Conservation (phyloP, 2,888 invertebrate species). For the Hylaea fasciaria region DNA sequence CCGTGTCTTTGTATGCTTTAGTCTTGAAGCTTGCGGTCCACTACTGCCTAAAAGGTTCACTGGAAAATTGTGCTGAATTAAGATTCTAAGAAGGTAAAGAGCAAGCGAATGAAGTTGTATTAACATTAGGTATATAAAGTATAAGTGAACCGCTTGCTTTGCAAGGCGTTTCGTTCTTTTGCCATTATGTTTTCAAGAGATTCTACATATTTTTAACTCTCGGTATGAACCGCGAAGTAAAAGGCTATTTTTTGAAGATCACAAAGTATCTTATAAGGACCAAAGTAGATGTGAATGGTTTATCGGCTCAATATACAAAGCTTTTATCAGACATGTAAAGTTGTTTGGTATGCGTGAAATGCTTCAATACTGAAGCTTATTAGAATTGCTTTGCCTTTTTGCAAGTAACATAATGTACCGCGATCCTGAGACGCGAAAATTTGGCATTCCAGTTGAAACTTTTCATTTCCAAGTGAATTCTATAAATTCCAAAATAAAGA, state of each 20-base stretch:
- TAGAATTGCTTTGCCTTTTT: not conserved
- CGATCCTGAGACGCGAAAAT: conserved; percentile 1
- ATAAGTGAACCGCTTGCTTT: conserved; percentile 13
- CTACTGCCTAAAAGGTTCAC: not conserved
- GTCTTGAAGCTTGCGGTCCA: conserved; percentile 26
- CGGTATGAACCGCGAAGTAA: conserved; percentile 7
- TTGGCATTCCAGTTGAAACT: conserved; percentile 19
- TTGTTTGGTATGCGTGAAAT: not conserved
- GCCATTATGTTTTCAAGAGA: conserved; percentile 7
- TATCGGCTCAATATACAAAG: conserved; percentile 13
- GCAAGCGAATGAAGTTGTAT: not conserved
- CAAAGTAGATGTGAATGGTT: conserved; percentile 18
- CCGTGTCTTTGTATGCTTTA: conserved; percentile 26
- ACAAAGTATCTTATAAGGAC: conserved; percentile 20
- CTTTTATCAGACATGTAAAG: not conserved
- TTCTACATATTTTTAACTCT: conserved; percentile 4
- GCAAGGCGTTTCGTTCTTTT: conserved; percentile 4
- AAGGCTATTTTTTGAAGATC: conserved; percentile 6
- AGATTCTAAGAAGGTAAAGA: not conserved
- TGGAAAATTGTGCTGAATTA: not conserved
- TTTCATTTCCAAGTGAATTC: conserved; percentile 1
- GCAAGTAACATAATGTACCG: not conserved
- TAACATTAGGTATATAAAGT: not conserved
- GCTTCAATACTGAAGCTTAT: not conserved
- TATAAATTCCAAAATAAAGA: not conserved